phyloP scores from a whole-genome alignment of 2,888 invertebrate species.

The Camptogramma bilineatum region DNA sequence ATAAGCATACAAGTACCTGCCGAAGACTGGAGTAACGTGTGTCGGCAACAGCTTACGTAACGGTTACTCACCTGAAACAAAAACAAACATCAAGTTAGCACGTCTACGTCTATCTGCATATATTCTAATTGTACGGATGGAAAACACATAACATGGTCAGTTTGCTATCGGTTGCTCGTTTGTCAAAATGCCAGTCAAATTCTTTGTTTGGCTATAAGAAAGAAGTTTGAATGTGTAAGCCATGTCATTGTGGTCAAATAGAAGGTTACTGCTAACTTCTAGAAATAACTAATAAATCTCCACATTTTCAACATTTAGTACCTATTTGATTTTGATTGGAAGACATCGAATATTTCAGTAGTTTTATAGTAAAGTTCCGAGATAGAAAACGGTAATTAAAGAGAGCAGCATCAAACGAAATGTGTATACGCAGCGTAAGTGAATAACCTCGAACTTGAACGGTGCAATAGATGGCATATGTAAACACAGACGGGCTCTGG shows the following conservation, averaged over 20 bases:
- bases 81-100: constrained; percentile 60
- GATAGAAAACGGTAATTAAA: constrained; percentile 28
- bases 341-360: background rate
- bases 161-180: constrained; percentile 15
- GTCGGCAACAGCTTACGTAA: constrained; percentile 57
- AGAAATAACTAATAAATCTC: background rate
- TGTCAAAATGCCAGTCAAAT: constrained; percentile 9
- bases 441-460: constrained; percentile 82
- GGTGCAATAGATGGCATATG: constrained; percentile 64
- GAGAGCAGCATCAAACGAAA: constrained; percentile 29
- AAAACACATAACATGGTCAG: constrained; percentile 40
- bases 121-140: constrained; percentile 53
- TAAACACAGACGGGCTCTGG: constrained; percentile 72
- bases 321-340: background rate
- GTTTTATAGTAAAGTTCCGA: background rate
- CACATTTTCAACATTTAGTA: background rate
- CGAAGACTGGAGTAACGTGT: constrained; percentile 40
- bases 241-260: background rate
- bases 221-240: background rate
- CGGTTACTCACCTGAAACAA: constrained; percentile 64
- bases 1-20: constrained; percentile 52
- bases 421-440: constrained; percentile 44
- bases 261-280: constrained; percentile 2
- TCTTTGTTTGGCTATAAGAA: constrained; percentile 10
- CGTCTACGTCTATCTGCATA: constrained; percentile 40